phyloP scores from a whole-genome alignment of 53 echinoderm and acorn worm species.

The Zoroaster sp. region DNA sequence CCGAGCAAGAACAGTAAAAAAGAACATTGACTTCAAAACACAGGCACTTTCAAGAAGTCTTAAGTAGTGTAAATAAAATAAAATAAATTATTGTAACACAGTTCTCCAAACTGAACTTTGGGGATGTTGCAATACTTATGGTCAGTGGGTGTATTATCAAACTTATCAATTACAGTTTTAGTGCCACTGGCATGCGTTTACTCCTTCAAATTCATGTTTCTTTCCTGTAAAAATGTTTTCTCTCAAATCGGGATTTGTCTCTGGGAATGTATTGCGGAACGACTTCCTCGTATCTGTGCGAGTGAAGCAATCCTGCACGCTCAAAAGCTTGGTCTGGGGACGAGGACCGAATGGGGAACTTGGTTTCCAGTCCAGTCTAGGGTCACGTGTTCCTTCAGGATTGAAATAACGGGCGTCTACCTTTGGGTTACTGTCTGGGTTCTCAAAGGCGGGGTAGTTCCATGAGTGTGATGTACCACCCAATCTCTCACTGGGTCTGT shows the following conservation, averaged over 20 bases:
- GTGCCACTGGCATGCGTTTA: slow-evolving; percentile 89
- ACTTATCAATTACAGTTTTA: neutral
- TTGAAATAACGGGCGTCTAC: slow-evolving; percentile 84
- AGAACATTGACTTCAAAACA: no score
- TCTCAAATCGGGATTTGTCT: slow-evolving; percentile 86
- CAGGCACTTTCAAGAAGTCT: no score
- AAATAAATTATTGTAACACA: no score
- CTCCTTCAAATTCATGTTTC: slow-evolving; percentile 90
- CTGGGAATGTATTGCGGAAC: slow-evolving; percentile 77
- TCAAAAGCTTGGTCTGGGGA: slow-evolving; percentile 79
- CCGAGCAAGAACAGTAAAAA: no score
- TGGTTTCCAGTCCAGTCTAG: slow-evolving; percentile 82
- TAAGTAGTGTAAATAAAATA: no score
- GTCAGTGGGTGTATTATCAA: no score
- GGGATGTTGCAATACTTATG: no score
- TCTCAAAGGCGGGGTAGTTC: slow-evolving; percentile 60
- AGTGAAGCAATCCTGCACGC: slow-evolving; percentile 92
- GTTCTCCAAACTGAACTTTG: no score
- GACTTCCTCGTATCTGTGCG: slow-evolving; percentile 60
- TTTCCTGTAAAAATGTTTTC: slow-evolving; percentile 82
- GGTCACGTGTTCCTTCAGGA: slow-evolving; percentile 78
- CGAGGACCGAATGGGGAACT: slow-evolving; percentile 72
- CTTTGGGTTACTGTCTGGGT: slow-evolving; percentile 68
- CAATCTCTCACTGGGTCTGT: slow-evolving; percentile 42
- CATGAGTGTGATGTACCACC: slow-evolving; percentile 48